A percentile compares a stretch with the other conserved stretches of the same genome.
Conservation (phyloP, 2,113 vertebrate genomes). For the Cairina moschata region DNA sequence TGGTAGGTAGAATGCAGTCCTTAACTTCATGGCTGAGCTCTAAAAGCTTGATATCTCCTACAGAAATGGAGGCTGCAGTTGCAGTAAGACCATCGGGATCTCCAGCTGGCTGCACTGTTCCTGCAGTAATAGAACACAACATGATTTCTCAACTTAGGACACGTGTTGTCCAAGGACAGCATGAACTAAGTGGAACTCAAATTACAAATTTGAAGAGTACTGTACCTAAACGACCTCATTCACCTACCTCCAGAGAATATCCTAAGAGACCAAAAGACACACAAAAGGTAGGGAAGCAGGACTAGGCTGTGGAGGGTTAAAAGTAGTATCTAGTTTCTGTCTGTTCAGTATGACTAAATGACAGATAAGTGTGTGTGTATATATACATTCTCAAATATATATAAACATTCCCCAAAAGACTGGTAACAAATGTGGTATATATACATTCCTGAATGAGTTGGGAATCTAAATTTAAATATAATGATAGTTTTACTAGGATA, state of each 20-base stretch:
- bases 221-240: conserved; percentile 80
- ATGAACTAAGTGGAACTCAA: conserved; percentile 75
- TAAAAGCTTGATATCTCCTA: conserved; percentile 25
- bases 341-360: not conserved
- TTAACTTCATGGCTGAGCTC: not conserved
- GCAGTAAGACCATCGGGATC: conserved; percentile 60
- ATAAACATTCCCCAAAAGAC: not conserved
- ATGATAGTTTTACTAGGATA: not conserved
- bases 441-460: not conserved
- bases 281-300: conserved; percentile 73
- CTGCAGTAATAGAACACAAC: conserved; percentile 75
- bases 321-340: too few species aligned
- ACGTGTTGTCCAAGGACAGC: conserved; percentile 72
- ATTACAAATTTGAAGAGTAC: conserved; percentile 49
- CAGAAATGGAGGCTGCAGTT: conserved; percentile 67
- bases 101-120: conserved; percentile 72
- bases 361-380: not conserved
- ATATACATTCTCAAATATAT: too few species aligned
- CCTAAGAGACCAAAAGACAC: conserved; percentile 81
- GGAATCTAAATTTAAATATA: not conserved
- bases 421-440: not conserved
- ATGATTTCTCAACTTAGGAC: conserved; percentile 69
- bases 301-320: not conserved
- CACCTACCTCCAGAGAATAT: conserved; percentile 76
- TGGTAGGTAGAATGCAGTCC: not conserved